A percentile compares a stretch with the other conserved stretches of the same genome.
phyloP scores from a whole-genome alignment of 2,888 invertebrate genomes.

The Tenthredo notha region DNA sequence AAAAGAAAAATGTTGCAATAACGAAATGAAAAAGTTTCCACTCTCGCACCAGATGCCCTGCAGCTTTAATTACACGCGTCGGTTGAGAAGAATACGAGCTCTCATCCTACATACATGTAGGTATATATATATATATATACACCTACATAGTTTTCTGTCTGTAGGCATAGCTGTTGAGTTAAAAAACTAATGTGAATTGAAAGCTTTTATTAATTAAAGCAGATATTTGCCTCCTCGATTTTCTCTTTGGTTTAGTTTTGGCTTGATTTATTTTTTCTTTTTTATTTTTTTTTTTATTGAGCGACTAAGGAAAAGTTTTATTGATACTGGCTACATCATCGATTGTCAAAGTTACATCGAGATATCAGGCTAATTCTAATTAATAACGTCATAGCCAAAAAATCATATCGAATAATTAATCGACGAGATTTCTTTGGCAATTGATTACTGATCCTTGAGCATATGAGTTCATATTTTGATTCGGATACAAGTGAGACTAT shows the following conservation, averaged over 20 bases:
- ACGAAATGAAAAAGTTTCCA: conserved; percentile 47
- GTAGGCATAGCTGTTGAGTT: not conserved
- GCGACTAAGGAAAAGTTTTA: not conserved
- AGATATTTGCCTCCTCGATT: not conserved
- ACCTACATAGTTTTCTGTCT: not conserved
- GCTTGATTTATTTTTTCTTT: not conserved
- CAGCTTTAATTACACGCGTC: conserved; percentile 46
- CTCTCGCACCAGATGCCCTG: conserved; percentile 39
- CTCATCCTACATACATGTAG: not conserved
- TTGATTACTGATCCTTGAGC: conserved; percentile 43
- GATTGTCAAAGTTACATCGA: conserved; percentile 26
- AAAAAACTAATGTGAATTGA: not conserved
- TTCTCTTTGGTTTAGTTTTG: not conserved
- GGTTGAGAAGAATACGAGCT: conserved; percentile 43
- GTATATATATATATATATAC: too few relatives aligned
- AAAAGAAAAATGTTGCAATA: not conserved
- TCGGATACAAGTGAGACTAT: conserved; percentile 16
- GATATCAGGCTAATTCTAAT: conserved; percentile 25
- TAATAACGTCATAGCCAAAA: not conserved
- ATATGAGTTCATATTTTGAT: conserved; percentile 40
- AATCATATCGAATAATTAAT: not conserved
- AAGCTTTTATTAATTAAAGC: conserved; percentile 11
- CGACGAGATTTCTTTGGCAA: conserved; percentile 35
- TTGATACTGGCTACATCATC: not conserved
- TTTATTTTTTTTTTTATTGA: too few relatives aligned